Evolutionary conservation across 2,888 invertebrate genomes (phyloP).

Genomic region (Prosapia bicincta): DNA sequence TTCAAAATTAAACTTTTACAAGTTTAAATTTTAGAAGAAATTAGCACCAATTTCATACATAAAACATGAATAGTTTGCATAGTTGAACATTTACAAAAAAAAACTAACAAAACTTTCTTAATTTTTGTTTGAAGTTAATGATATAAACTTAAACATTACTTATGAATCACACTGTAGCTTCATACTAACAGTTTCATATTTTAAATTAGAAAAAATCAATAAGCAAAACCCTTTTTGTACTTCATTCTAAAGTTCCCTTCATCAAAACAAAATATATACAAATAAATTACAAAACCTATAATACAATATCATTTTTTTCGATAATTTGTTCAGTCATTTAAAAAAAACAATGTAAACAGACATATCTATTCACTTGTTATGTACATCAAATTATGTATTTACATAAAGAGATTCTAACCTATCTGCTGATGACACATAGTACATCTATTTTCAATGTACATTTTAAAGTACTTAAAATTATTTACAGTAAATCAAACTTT

Average conservation of each 20-base stretch:
- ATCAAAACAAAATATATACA: not conserved
- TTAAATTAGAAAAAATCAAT: not conserved
- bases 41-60: too few species aligned
- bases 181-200: not conserved
- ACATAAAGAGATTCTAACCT: not conserved
- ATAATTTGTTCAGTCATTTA: not conserved
- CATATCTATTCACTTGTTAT: not conserved
- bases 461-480: not conserved
- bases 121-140: too few species aligned
- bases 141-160: not conserved
- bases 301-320: not conserved
- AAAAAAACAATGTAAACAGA: not conserved
- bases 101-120: too few species aligned
- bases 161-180: not conserved
- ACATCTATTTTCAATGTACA: not conserved
- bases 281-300: not conserved
- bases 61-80: too few species aligned
- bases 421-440: not conserved
- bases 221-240: not conserved
- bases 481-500: not conserved
- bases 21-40: too few species aligned
- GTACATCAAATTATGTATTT: not conserved
- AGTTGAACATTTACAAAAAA: too few species aligned
- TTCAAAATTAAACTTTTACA: too few species aligned
- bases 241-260: not conserved